A percentile compares a stretch with the other conserved stretches of the same genome.
Evolutionary conservation across 2,113 vertebrate species (phyloP).

Genomic region (Illadopsis cleaveri): DNA sequence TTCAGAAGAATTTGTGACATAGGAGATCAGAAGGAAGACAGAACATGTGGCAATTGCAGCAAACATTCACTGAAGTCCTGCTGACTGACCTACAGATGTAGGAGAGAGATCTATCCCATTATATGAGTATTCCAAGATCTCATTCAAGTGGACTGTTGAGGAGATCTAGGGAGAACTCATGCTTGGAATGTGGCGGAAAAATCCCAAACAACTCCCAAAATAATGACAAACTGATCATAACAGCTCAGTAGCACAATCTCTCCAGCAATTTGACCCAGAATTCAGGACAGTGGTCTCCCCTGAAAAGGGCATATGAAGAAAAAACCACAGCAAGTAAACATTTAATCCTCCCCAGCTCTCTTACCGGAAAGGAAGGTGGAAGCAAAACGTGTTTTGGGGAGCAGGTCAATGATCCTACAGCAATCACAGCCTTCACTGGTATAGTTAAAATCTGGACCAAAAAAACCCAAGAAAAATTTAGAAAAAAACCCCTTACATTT

Average conservation of each 20-base stretch:
- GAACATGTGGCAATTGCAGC: not conserved
- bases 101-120: not conserved
- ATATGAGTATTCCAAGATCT: not conserved
- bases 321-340: not conserved
- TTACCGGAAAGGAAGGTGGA: slow-evolving; percentile 92
- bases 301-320: not conserved
- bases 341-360: slow-evolving; percentile 8
- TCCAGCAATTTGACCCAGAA: not conserved
- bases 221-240: not conserved
- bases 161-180: not conserved
- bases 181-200: accelerated
- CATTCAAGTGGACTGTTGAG: not conserved
- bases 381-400: slow-evolving; percentile 87
- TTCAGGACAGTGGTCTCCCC: not conserved
- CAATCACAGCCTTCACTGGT: slow-evolving; percentile 90
- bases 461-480: not conserved
- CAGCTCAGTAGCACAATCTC: not conserved
- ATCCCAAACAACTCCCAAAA: not conserved
- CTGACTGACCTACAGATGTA: not conserved
- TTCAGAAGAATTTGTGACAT: not conserved
- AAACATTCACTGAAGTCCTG: not conserved
- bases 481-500: not conserved
- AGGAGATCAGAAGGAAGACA: not conserved
- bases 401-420: slow-evolving; percentile 88
- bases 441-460: slow-evolving; percentile 88